Evolutionary conservation across 2,888 invertebrate genomes (phyloP).

Genomic region (Eueremaeus valkanovi): DNA sequence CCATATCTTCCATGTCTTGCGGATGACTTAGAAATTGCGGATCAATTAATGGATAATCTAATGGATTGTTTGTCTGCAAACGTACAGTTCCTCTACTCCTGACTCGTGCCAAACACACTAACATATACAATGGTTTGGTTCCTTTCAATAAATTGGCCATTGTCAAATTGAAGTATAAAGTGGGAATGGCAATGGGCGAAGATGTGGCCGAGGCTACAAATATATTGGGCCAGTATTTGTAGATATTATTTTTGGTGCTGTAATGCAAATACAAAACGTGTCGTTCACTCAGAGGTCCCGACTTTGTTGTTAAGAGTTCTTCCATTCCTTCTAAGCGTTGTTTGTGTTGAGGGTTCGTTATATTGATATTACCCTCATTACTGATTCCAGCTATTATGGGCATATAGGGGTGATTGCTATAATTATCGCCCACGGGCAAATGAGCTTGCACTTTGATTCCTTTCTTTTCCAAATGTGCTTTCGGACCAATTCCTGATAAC

Average conservation of each 20-base stretch:
- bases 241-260: neutral
- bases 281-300: neutral
- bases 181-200: neutral
- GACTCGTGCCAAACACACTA: too few relatives aligned
- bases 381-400: neutral
- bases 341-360: neutral
- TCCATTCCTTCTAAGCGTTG: neutral
- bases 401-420: neutral
- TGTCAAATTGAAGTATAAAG: neutral
- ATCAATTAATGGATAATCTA: conserved; percentile 8
- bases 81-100: conserved; percentile 2
- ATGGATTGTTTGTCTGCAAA: neutral
- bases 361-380: neutral
- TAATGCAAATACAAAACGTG: too few relatives aligned
- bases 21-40: conserved; percentile 5
- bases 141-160: neutral
- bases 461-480: neutral
- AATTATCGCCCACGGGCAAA: conserved; percentile 12
- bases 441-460: neutral
- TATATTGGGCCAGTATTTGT: conserved; percentile 17
- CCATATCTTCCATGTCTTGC: neutral
- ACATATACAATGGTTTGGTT: neutral
- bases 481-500: conserved; percentile 6
- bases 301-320: neutral
- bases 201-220: neutral